Conservation (phyloP, 2,797 vertebrate genomes). For the Basileuterus tristriatus region DNA sequence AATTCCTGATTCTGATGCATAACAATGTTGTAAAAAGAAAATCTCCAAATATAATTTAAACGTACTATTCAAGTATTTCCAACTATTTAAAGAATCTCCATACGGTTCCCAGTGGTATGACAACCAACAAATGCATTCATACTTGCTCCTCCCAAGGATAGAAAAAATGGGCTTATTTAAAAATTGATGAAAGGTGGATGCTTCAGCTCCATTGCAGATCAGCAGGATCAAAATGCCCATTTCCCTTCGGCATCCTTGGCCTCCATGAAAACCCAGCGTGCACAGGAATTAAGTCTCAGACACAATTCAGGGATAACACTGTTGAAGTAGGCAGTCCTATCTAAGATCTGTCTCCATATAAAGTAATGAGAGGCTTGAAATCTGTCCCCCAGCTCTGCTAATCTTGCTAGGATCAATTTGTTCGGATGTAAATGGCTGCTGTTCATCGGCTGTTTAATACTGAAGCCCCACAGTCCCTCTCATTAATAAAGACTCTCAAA, state of each 20-base stretch:
- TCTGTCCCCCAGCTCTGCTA: conserved; percentile 47
- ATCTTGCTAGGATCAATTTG: conserved; percentile 29
- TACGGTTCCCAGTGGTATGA: background rate
- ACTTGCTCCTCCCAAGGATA: background rate
- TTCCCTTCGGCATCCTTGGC: background rate
- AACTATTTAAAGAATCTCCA: background rate
- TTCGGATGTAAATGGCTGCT: background rate
- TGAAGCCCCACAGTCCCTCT: conserved; percentile 24
- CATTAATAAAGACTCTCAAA: conserved; percentile 50
- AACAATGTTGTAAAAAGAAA: background rate
- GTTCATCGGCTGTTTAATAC: conserved; percentile 9
- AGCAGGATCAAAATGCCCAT: background rate
- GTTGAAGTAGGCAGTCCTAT: background rate
- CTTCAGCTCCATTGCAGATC: background rate
- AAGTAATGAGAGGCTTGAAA: conserved; percentile 8
- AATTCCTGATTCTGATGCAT: background rate
- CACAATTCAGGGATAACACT: background rate
- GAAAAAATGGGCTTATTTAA: background rate
- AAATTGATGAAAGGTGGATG: background rate
- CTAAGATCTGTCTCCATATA: conserved; percentile 6
- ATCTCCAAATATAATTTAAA: background rate
- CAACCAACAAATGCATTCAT: background rate
- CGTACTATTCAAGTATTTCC: background rate
- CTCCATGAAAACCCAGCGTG: background rate
- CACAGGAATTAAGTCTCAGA: background rate